Evolutionary conservation across 2,888 invertebrate genomes (phyloP).

Genomic region (Synergus laeviventris): DNA sequence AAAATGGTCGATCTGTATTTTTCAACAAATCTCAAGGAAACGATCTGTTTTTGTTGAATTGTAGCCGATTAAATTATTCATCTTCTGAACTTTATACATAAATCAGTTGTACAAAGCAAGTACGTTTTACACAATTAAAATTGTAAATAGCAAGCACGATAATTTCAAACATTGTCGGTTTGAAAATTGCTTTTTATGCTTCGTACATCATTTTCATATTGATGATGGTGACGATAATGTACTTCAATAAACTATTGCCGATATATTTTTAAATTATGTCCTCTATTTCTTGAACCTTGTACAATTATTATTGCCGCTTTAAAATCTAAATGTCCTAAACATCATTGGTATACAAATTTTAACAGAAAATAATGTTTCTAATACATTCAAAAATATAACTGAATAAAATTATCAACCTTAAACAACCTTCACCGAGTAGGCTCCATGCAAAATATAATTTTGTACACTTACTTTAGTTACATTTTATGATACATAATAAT

Average conservation of each 20-base stretch:
- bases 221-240: constrained; percentile 47
- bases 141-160: constrained; percentile 32
- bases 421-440: constrained; percentile 49
- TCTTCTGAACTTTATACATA: constrained; percentile 3
- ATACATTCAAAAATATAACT: constrained; percentile 42
- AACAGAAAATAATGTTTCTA: constrained; percentile 54
- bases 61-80: background rate
- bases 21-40: constrained; percentile 5
- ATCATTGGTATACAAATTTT: background rate
- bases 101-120: background rate
- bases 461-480: constrained; percentile 9
- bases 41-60: background rate
- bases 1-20: background rate
- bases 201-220: constrained; percentile 39
- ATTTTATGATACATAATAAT: background rate
- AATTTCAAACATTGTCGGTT: constrained; percentile 30
- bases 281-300: background rate
- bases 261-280: constrained; percentile 43
- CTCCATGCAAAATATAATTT: constrained; percentile 35
- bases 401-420: constrained; percentile 45
- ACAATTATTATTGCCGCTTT: background rate
- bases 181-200: constrained; percentile 22
- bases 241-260: constrained; percentile 51
- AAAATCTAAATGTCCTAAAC: background rate
- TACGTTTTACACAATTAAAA: background rate